Conservation (phyloP, 2,888 invertebrate genomes). For the Cephus pygmeus region DNA sequence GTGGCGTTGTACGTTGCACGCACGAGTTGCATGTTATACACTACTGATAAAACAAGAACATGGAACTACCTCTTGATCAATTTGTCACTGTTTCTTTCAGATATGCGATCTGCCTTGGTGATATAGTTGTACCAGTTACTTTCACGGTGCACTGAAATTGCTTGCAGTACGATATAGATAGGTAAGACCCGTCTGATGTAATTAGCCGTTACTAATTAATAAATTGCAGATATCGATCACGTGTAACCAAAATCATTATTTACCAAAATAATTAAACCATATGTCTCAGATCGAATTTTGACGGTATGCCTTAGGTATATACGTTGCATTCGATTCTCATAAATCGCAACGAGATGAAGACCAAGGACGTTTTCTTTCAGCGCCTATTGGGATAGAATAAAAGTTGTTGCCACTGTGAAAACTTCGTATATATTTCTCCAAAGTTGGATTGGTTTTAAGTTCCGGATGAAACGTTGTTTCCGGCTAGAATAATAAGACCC, state of each 20-base stretch:
- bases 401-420: slow-evolving; percentile 17
- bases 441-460: slow-evolving; percentile 23
- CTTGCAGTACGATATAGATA: neutral
- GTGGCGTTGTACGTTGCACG: slow-evolving; percentile 25
- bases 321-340: neutral
- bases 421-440: slow-evolving; percentile 13
- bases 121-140: slow-evolving; percentile 7
- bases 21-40: slow-evolving; percentile 45
- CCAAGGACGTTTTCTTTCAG: neutral
- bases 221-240: no score
- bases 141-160: neutral
- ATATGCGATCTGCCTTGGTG: slow-evolving; percentile 25
- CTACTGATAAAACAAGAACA: slow-evolving; percentile 42
- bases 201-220: slow-evolving; percentile 15
- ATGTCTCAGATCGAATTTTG: no score
- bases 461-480: slow-evolving; percentile 11
- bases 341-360: neutral
- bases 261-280: no score
- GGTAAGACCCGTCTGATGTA: slow-evolving; percentile 4
- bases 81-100: slow-evolving; percentile 47
- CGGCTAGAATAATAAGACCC: neutral
- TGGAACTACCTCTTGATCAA: slow-evolving; percentile 34
- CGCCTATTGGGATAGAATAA: slow-evolving; percentile 8
- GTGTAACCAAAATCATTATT: neutral
- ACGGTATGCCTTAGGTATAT: neutral